phyloP scores from a whole-genome alignment of 2,797 vertebrate genomes.

The Pteronotus mesoamericanus region DNA sequence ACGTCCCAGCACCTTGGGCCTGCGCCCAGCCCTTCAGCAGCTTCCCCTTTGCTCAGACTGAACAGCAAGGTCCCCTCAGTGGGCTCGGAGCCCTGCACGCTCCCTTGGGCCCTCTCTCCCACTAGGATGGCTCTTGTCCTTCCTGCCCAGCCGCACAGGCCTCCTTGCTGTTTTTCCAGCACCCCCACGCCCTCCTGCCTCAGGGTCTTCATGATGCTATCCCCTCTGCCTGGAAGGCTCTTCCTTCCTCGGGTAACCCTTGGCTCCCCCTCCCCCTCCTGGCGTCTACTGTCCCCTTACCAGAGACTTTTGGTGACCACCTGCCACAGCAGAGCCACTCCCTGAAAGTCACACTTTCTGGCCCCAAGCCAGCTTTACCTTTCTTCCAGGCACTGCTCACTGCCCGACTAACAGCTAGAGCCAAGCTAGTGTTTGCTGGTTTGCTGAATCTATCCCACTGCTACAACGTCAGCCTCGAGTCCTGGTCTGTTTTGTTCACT shows the following conservation, averaged over 20 bases:
- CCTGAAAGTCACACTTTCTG: not conserved
- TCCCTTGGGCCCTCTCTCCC: not conserved
- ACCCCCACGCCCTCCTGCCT: not conserved
- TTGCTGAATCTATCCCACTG: not conserved
- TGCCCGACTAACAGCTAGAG: not conserved
- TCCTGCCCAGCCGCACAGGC: not conserved
- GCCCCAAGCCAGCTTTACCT: not conserved
- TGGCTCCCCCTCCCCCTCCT: not conserved
- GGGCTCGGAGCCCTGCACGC: not conserved
- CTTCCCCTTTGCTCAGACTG: not conserved
- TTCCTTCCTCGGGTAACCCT: not conserved
- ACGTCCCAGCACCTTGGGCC: not conserved
- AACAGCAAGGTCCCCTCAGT: not conserved
- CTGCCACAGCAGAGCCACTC: not conserved
- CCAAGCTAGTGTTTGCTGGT: no score
- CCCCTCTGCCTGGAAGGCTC: not conserved
- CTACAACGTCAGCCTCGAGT: not conserved
- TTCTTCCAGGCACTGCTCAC: not conserved
- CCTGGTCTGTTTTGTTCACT: not conserved
- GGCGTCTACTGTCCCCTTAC: not conserved
- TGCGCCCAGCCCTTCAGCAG: not conserved
- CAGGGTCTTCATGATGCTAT: rapidly evolving
- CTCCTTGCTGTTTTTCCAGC: not conserved
- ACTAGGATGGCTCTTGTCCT: not conserved
- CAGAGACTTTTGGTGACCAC: not conserved